phyloP scores from a whole-genome alignment of 2,888 invertebrate species.

The Bugulina stolonifera region DNA sequence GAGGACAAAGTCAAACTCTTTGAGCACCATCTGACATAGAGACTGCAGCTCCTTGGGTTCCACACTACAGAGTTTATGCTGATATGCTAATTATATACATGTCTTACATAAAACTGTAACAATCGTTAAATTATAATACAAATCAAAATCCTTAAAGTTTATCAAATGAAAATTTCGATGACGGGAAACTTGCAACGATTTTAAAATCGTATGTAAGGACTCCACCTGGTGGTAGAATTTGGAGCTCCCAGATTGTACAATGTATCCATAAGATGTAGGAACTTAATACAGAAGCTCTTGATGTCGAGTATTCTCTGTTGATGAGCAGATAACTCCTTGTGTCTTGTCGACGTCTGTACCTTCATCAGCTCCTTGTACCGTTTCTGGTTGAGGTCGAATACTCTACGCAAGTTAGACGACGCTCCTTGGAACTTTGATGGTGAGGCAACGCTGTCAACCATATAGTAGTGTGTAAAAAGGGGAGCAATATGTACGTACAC shows the following conservation, averaged over 20 bases:
- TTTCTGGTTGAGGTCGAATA: conserved; percentile 57
- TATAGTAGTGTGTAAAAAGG: too few relatives aligned
- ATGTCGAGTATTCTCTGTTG: conserved; percentile 49
- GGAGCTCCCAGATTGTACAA: conserved; percentile 35
- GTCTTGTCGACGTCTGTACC: not conserved
- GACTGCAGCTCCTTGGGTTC: conserved; percentile 43
- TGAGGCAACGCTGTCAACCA: conserved; percentile 59
- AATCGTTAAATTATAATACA: not conserved
- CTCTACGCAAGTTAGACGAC: conserved; percentile 73
- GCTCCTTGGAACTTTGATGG: conserved; percentile 80
- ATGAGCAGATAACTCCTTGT: conserved; percentile 38
- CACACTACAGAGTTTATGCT: conserved; percentile 37
- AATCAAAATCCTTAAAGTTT: too few relatives aligned
- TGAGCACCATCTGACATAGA: conserved; percentile 55
- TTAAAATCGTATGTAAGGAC: too few relatives aligned
- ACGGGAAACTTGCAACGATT: too few relatives aligned
- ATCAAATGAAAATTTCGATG: too few relatives aligned
- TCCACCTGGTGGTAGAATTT: conserved; percentile 3
- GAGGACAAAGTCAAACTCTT: conserved; percentile 69
- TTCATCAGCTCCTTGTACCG: conserved; percentile 37
- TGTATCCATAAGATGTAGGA: conserved; percentile 46
- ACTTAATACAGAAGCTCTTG: conserved; percentile 45
- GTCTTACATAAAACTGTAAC: not conserved
- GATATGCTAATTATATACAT: too few relatives aligned
- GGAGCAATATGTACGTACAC: too few relatives aligned